A percentile compares a stretch with the other conserved stretches of the same genome.
Conservation (phyloP, 2,888 invertebrate species). For the Ypsolopha sequella region DNA sequence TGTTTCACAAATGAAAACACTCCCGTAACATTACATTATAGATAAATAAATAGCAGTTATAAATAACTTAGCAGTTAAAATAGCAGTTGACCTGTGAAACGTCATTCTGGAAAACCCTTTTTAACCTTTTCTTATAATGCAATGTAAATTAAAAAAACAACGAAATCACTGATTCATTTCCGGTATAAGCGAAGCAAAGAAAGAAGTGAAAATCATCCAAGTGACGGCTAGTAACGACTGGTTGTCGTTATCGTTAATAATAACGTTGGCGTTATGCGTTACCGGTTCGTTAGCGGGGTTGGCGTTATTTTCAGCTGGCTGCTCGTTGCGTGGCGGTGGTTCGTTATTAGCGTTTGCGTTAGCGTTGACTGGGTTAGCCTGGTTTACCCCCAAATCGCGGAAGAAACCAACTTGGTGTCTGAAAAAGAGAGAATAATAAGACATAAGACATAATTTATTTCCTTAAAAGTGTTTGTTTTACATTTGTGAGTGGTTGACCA, state of each 20-base stretch:
- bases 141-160: not conserved
- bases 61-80: too few relatives aligned
- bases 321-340: not conserved
- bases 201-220: conserved; percentile 92
- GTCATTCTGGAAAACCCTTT: too few relatives aligned
- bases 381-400: conserved; percentile 66
- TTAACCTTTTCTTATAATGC: too few relatives aligned
- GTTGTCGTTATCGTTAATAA: conserved; percentile 15
- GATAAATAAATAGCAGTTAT: too few relatives aligned
- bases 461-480: too few relatives aligned
- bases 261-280: conserved; percentile 22
- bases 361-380: conserved; percentile 25
- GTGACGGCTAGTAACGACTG: conserved; percentile 77
- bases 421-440: conserved; percentile 15
- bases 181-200: conserved; percentile 94
- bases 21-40: too few relatives aligned
- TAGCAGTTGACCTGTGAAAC: too few relatives aligned
- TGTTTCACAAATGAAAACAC: too few relatives aligned
- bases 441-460: too few relatives aligned
- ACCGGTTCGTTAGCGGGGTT: conserved; percentile 9
- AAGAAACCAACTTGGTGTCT: conserved; percentile 85
- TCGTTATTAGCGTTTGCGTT: conserved; percentile 14
- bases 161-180: conserved; percentile 73
- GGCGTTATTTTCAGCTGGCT: not conserved
- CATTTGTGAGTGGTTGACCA: too few relatives aligned